phyloP scores from a whole-genome alignment of 1,140 invertebrate genomes.

The Conus betulinus region DNA sequence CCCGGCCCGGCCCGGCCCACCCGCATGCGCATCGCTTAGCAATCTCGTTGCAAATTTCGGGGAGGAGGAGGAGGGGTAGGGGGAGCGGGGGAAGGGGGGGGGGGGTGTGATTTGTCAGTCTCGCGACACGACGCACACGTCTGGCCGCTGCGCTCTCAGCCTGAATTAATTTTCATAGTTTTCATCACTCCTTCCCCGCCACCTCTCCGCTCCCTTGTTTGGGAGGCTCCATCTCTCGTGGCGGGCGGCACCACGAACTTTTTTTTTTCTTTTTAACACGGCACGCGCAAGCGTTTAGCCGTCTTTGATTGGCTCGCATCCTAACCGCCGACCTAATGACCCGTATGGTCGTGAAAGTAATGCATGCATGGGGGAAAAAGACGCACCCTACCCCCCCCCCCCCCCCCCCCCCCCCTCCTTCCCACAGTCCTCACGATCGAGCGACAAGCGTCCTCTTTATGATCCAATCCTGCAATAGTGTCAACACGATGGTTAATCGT shows the following conservation, averaged over 20 bases:
- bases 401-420: too few species aligned
- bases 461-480: neutral
- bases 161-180: slow-evolving; percentile 35
- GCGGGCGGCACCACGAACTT: neutral
- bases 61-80: too few species aligned
- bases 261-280: slow-evolving; percentile 1
- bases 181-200: neutral
- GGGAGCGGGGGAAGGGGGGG: too few species aligned
- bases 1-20: neutral
- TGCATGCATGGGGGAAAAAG: neutral
- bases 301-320: slow-evolving; percentile 21
- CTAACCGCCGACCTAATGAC: slow-evolving; percentile 34
- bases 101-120: slow-evolving; percentile 27
- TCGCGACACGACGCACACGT: neutral
- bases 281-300: slow-evolving; percentile 20
- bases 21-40: slow-evolving; percentile 4
- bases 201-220: neutral
- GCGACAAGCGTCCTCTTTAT: too few species aligned
- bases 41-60: slow-evolving; percentile 15
- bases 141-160: neutral
- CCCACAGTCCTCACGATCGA: neutral
- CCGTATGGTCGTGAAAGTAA: slow-evolving; percentile 31
- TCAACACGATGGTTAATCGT: neutral
- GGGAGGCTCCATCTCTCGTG: neutral
- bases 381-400: neutral